These are phyloP conservation scores for Eleutherodactylus coqui DNA, from an alignment of 2,797 vertebrate genomes.

Conservation along the genomic window DNA sequence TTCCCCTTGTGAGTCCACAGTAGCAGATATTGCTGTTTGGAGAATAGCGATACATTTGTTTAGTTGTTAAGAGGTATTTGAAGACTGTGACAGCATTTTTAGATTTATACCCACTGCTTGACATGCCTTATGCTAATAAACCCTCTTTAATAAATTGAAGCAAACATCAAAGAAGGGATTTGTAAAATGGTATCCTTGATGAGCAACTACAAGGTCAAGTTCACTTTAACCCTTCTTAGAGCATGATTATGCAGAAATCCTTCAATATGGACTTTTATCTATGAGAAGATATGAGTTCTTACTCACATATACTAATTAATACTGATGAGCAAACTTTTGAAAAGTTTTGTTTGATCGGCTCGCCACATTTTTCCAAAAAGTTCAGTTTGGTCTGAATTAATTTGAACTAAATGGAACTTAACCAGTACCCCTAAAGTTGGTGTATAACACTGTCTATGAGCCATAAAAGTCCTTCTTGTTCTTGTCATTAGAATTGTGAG, in stretches of 20 bases:
- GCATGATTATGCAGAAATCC: neutral
- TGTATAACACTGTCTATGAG: too few species aligned
- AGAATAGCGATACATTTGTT: conserved; percentile 21
- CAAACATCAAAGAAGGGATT: neutral
- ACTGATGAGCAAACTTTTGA: too few species aligned
- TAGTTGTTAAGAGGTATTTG: conserved; percentile 45
- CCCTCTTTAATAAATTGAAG: neutral
- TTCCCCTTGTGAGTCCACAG: neutral
- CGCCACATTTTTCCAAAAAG: too few species aligned
- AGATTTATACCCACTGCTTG: conserved; percentile 17
- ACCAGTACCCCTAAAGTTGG: too few species aligned
- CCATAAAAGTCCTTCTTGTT: too few species aligned
- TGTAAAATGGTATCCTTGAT: neutral
- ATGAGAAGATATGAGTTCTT: neutral
- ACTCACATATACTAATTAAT: neutral
- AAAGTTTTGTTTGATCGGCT: too few species aligned
- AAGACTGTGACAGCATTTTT: neutral
- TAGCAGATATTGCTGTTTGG: neutral
- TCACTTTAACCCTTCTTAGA: neutral
- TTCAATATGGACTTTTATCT: neutral
- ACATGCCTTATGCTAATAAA: conserved; percentile 5
- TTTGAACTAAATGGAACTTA: too few species aligned
- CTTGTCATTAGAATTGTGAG: too few species aligned
- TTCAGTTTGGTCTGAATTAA: too few species aligned
- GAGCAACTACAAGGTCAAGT: neutral